Conservation (phyloP, 1,140 invertebrate species). For the Archegozetes longisetosus region DNA sequence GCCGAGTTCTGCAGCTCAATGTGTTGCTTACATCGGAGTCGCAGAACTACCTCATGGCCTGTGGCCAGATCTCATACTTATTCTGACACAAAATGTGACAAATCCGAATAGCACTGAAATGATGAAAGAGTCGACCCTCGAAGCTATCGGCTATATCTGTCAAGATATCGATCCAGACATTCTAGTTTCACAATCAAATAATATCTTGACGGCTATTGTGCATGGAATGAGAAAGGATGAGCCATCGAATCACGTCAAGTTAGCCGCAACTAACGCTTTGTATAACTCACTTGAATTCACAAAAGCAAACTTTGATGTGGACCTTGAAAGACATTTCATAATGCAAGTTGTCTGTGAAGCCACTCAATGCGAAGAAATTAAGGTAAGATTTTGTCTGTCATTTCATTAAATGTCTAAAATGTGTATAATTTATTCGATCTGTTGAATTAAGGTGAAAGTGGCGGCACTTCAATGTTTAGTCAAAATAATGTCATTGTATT, state of each 20-base stretch:
- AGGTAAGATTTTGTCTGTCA: conserved; percentile 38
- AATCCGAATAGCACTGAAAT: conserved; percentile 65
- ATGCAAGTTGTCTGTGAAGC: conserved; percentile 90
- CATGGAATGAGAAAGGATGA: conserved; percentile 83
- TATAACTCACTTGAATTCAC: conserved; percentile 99
- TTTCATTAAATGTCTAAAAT: neutral
- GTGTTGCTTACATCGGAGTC: conserved; percentile 94
- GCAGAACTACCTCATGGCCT: conserved; percentile 66
- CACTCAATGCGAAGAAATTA: conserved; percentile 54
- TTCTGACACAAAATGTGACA: conserved; percentile 74
- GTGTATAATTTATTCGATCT: conserved; percentile 5
- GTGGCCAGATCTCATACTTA: conserved; percentile 63
- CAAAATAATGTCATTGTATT: conserved; percentile 97
- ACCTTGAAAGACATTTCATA: conserved; percentile 92
- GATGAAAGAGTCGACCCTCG: conserved; percentile 86
- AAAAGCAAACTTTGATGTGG: conserved; percentile 93
- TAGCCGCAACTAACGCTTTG: conserved; percentile 90
- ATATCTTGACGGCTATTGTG: conserved; percentile 95
- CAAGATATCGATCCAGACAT: conserved; percentile 75
- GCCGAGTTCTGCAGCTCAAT: conserved; percentile 93
- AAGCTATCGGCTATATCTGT: conserved; percentile 84
- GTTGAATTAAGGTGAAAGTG: conserved; percentile 41
- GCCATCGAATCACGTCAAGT: conserved; percentile 61
- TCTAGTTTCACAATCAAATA: conserved; percentile 75
- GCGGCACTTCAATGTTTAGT: conserved; percentile 94